Conservation (phyloP, 92 coral and sea anemone genomes). For the Umimayanthus chanpuru region DNA sequence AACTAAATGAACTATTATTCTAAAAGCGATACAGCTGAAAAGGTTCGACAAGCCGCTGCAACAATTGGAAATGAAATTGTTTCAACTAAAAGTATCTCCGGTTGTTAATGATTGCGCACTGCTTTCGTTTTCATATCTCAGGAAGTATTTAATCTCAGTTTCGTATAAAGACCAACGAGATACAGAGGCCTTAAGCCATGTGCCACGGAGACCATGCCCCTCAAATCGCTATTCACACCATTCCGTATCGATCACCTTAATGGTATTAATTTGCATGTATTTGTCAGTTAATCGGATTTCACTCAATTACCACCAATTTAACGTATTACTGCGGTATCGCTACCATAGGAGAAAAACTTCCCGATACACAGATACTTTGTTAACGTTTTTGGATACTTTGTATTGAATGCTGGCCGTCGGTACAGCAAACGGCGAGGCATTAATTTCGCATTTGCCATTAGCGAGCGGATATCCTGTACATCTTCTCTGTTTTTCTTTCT, state of each 20-base stretch:
- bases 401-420: not conserved
- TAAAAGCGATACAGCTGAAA: slow-evolving; percentile 10
- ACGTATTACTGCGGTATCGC: slow-evolving; percentile 38
- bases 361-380: not conserved
- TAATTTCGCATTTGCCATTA: slow-evolving; percentile 90
- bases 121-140: not conserved
- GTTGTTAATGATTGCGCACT: slow-evolving; percentile 22
- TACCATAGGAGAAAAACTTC: not conserved
- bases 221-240: slow-evolving; percentile 5
- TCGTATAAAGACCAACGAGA: not conserved
- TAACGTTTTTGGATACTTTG: slow-evolving; percentile 21
- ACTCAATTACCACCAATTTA: slow-evolving; percentile 73
- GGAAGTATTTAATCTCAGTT: slow-evolving; percentile 37
- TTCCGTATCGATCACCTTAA: slow-evolving; percentile 10
- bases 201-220: slow-evolving; percentile 20
- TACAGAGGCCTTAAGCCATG: slow-evolving; percentile 11
- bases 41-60: slow-evolving; percentile 18
- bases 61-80: slow-evolving; percentile 32
- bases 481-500: slow-evolving; percentile 66
- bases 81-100: slow-evolving; percentile 33
- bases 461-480: slow-evolving; percentile 77
- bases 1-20: slow-evolving; percentile 12
- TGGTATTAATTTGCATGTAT: slow-evolving; percentile 61
- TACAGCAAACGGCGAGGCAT: slow-evolving; percentile 49
- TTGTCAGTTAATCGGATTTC: slow-evolving; percentile 74